These are phyloP conservation scores for Acanthaster planci DNA, from an alignment of 35 echinoderm and acorn worm genomes.

Conservation along the genomic window DNA sequence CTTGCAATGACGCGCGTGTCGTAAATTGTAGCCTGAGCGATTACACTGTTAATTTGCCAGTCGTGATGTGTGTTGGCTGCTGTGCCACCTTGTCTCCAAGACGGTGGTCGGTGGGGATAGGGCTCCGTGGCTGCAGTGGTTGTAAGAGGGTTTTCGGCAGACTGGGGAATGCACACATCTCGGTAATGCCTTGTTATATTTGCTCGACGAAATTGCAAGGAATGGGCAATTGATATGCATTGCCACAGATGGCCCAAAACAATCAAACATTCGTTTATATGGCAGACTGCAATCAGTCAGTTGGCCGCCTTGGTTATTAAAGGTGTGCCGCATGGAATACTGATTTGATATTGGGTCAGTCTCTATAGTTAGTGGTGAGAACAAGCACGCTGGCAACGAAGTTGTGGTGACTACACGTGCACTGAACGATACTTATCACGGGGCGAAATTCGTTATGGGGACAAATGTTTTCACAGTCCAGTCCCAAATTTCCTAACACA, in stretches of 20 bases:
- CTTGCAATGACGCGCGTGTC: background rate
- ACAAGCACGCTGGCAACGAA: too few species aligned
- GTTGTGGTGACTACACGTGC: too few species aligned
- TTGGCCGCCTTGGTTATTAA: background rate
- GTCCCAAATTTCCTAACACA: too few species aligned
- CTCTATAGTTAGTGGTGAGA: too few species aligned
- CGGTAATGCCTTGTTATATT: background rate
- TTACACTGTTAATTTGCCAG: conserved; percentile 31
- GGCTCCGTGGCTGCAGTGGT: too few species aligned
- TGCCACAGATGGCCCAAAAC: conserved; percentile 30
- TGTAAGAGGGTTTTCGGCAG: too few species aligned
- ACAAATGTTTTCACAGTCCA: too few species aligned
- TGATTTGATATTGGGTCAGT: too few species aligned
- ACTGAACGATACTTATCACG: too few species aligned
- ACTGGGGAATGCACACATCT: background rate
- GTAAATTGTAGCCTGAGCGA: conserved; percentile 7
- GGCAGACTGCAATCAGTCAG: conserved; percentile 10
- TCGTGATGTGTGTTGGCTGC: background rate
- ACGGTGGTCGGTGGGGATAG: background rate
- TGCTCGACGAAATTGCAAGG: conserved; percentile 14
- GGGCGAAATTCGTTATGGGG: too few species aligned
- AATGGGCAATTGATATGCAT: conserved; percentile 29
- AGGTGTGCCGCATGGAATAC: background rate
- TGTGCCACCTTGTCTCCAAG: background rate
- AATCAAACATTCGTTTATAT: background rate